Evolutionary conservation across 2,113 vertebrate species (phyloP).

Genomic region (Notechis scutatus): DNA sequence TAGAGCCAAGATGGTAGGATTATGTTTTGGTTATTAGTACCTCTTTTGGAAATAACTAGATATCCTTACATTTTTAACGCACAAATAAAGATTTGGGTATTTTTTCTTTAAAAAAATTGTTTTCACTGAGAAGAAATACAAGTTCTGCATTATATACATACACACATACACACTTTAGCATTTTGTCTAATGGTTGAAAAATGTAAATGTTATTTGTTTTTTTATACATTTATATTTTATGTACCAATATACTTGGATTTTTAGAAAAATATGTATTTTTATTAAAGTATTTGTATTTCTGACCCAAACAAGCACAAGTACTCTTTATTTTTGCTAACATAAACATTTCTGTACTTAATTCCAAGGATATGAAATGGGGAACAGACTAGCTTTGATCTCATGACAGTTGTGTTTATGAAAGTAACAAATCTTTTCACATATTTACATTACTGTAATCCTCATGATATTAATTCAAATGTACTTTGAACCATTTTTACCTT

Average conservation of each 20-base stretch:
- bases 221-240: constrained; percentile 60
- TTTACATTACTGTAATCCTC: constrained; percentile 33
- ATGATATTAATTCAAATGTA: constrained; percentile 23
- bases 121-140: not conserved
- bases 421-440: constrained; percentile 51
- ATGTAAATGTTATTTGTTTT: constrained; percentile 56
- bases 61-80: not conserved
- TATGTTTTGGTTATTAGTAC: not conserved
- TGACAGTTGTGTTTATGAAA: constrained; percentile 22
- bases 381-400: not conserved
- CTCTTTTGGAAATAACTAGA: not conserved
- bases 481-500: constrained; percentile 45
- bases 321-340: not conserved
- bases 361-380: not conserved
- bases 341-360: not conserved
- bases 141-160: not conserved
- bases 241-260: constrained; percentile 51
- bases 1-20: not conserved
- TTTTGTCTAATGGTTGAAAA: constrained; percentile 34
- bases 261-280: constrained; percentile 47
- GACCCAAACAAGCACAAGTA: not conserved
- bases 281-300: constrained; percentile 50
- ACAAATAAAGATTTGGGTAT: constrained; percentile 25
- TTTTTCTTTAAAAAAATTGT: not conserved
- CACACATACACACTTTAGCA: constrained; percentile 14